These are phyloP conservation scores for Pelvicachromis taeniatus DNA, from an alignment of 2,113 vertebrate genomes.

Conservation along the genomic window DNA sequence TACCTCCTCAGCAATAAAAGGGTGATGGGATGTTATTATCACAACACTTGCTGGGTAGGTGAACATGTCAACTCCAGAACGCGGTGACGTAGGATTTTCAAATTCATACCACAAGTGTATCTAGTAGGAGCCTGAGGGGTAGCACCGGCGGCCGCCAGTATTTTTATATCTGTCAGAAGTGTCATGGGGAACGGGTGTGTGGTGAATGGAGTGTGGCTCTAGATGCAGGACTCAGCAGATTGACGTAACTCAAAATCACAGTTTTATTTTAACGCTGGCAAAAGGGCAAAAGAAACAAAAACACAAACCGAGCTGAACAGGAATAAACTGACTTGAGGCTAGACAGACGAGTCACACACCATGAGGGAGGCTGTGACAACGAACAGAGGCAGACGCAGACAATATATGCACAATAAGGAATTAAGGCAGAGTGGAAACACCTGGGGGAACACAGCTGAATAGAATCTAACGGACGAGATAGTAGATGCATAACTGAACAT, in stretches of 20 bases:
- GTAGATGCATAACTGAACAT: background rate
- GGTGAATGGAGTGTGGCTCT: background rate
- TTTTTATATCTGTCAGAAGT: background rate
- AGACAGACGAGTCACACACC: background rate
- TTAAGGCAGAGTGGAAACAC: background rate
- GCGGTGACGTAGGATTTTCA: background rate
- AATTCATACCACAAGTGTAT: background rate
- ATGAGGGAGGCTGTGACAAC: background rate
- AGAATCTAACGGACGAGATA: background rate
- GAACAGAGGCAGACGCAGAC: background rate
- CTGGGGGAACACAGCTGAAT: background rate
- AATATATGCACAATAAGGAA: background rate
- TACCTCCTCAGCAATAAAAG: background rate
- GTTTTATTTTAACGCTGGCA: background rate
- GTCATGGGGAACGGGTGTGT: background rate
- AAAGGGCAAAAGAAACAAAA: background rate
- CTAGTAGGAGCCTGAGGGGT: background rate
- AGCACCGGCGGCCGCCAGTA: background rate
- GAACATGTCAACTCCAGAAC: background rate
- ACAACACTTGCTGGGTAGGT: background rate
- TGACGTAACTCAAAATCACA: background rate
- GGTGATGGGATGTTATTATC: background rate
- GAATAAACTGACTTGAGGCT: background rate
- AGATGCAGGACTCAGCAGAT: background rate
- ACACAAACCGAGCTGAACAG: background rate